A percentile compares a stretch with the other conserved stretches of the same genome.
Evolutionary conservation across 2,113 vertebrate species (phyloP).

Genomic region (Cyphomyrus discorhynchus): DNA sequence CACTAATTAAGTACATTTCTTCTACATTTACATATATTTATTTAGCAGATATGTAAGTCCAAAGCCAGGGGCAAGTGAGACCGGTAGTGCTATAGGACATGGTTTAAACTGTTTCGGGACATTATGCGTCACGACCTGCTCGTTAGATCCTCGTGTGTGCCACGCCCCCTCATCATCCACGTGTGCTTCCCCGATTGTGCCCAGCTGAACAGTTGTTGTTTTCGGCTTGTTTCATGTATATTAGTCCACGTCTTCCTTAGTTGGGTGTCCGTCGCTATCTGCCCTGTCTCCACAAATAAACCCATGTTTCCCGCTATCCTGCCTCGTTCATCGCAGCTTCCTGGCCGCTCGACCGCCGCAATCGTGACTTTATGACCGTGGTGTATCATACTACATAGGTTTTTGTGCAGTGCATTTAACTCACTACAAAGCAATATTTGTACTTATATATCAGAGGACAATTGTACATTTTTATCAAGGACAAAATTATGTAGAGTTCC

Average conservation of each 20-base stretch:
- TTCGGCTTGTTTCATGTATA: no score
- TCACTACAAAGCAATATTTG: neutral
- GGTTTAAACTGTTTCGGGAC: neutral
- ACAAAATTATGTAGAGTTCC: neutral
- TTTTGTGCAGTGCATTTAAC: neutral
- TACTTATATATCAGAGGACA: neutral
- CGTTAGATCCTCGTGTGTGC: no score
- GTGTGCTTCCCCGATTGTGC: no score
- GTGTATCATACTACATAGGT: neutral
- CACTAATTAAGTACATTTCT: neutral
- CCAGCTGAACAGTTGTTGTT: no score
- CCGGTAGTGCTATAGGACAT: neutral
- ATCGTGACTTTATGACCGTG: no score
- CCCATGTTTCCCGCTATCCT: no score
- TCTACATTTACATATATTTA: neutral
- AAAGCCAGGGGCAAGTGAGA: neutral
- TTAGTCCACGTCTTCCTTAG: no score
- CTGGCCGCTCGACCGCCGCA: no score
- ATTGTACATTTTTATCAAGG: neutral
- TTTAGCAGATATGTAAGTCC: neutral
- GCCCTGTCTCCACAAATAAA: no score
- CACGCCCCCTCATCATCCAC: no score
- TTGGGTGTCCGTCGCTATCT: no score
- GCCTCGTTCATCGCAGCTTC: no score
- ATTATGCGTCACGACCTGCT: neutral